These are phyloP conservation scores for Notothenia coriiceps DNA, from an alignment of 2,113 vertebrate species.

Conservation along the genomic window DNA sequence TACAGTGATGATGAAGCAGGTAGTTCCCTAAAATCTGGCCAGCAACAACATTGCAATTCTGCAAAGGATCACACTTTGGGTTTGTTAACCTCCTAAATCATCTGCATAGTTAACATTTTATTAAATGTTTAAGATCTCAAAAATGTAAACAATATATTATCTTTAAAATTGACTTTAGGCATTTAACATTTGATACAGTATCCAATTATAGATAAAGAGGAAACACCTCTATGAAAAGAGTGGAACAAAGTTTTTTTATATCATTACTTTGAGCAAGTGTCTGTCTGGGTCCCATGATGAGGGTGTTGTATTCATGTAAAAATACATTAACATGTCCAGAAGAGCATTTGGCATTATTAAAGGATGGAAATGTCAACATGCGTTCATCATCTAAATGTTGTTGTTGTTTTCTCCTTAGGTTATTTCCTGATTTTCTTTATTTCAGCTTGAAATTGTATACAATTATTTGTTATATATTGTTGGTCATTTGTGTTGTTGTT, in stretches of 20 bases:
- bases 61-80: neutral
- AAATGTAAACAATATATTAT: neutral
- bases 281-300: constrained; percentile 59
- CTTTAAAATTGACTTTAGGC: neutral
- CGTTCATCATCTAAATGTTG: neutral
- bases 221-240: constrained; percentile 55
- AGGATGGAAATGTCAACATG: neutral
- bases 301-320: constrained; percentile 4
- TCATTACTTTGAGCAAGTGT: constrained; percentile 52
- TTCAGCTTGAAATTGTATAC: no score
- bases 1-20: constrained; percentile 36
- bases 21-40: constrained; percentile 32
- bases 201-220: constrained; percentile 40
- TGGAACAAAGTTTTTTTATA: constrained; percentile 50
- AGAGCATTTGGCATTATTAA: neutral
- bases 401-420: neutral
- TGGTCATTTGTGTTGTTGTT: neutral
- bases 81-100: neutral
- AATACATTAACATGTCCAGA: constrained; percentile 7
- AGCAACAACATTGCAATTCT: neutral
- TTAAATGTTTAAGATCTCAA: neutral
- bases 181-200: constrained; percentile 37
- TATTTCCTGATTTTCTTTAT: neutral
- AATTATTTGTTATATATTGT: constrained; percentile 9
- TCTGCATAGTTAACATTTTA: neutral